These are phyloP conservation scores for Nebria salina DNA, from an alignment of 2,888 invertebrate genomes.

Conservation along the genomic window DNA sequence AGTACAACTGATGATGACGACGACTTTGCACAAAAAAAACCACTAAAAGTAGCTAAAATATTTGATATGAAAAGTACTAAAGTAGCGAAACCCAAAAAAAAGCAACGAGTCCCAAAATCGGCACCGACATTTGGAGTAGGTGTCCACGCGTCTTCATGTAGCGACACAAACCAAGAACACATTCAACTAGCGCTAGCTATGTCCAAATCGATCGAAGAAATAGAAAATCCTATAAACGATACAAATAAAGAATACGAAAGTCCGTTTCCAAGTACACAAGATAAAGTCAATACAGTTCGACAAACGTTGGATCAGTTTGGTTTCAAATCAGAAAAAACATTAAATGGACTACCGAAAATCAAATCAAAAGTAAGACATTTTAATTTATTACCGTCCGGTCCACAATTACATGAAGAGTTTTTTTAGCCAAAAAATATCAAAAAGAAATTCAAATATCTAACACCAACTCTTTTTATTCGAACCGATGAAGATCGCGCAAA, in stretches of 20 bases:
- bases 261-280: slow-evolving; percentile 50
- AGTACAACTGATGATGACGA: slow-evolving; percentile 52
- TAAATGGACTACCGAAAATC: slow-evolving; percentile 10
- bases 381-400: neutral
- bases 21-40: slow-evolving; percentile 56
- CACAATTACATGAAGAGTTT: slow-evolving; percentile 44
- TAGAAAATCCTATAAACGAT: slow-evolving; percentile 49
- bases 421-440: slow-evolving; percentile 53
- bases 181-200: slow-evolving; percentile 74
- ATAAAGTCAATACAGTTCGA: slow-evolving; percentile 59
- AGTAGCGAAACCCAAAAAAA: slow-evolving; percentile 53
- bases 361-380: slow-evolving; percentile 48
- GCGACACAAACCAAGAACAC: slow-evolving; percentile 72
- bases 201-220: slow-evolving; percentile 67
- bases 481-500: slow-evolving; percentile 57
- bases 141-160: slow-evolving; percentile 57
- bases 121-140: slow-evolving; percentile 58
- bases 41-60: slow-evolving; percentile 50
- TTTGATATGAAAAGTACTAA: slow-evolving; percentile 49
- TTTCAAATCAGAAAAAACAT: slow-evolving; percentile 60
- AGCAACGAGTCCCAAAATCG: slow-evolving; percentile 53
- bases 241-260: slow-evolving; percentile 26
- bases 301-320: slow-evolving; percentile 71
- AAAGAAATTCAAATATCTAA: slow-evolving; percentile 57
- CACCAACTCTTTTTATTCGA: slow-evolving; percentile 57